Evolutionary conservation across 1,140 invertebrate species (phyloP).

Genomic region (Dufourea novaeangliae): DNA sequence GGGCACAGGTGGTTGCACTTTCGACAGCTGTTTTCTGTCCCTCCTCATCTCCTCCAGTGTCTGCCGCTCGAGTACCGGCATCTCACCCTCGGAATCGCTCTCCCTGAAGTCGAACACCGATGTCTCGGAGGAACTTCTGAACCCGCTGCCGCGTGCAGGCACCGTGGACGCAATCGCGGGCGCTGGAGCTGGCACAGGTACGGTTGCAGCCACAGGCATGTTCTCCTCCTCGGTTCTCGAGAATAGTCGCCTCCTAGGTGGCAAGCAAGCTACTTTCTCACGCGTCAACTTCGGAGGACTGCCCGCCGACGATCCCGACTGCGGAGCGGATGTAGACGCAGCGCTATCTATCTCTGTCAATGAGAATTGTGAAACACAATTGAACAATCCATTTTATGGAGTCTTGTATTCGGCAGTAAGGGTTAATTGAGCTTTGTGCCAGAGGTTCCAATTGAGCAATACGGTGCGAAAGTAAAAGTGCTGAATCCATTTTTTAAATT

Average conservation of each 20-base stretch:
- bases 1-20: constrained; percentile 79
- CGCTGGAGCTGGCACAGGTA: constrained; percentile 58
- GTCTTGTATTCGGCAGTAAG: no score
- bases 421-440: no score
- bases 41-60: constrained; percentile 83
- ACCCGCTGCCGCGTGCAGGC: constrained; percentile 79
- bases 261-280: constrained; percentile 74
- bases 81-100: constrained; percentile 83
- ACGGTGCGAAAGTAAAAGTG: no score
- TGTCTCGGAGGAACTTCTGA: constrained; percentile 84
- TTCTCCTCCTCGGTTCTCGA: constrained; percentile 81
- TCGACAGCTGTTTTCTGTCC: constrained; percentile 81
- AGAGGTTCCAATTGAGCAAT: no score
- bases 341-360: constrained; percentile 69
- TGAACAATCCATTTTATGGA: no score
- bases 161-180: constrained; percentile 65
- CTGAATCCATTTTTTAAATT: no score
- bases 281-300: constrained; percentile 82
- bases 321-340: constrained; percentile 74
- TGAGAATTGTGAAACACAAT: neutral
- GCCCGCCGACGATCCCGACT: constrained; percentile 74
- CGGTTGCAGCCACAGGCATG: constrained; percentile 64
- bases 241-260: constrained; percentile 80
- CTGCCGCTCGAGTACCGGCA: constrained; percentile 83
- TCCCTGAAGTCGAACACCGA: constrained; percentile 86